Conservation (phyloP, 2,888 invertebrate species). For the Rhamnusium bicolor region DNA sequence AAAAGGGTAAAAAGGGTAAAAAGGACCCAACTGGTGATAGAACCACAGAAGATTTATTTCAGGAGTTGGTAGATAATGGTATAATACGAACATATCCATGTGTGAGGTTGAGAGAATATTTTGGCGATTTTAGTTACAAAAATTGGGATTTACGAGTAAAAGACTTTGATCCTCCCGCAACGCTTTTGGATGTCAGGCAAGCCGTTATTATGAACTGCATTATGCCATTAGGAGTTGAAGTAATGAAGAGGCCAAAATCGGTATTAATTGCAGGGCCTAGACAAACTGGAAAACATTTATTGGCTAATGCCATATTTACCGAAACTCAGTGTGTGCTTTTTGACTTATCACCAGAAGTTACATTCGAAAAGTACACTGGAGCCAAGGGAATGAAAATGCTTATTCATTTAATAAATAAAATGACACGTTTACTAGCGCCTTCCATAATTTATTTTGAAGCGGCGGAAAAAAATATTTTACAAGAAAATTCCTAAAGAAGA, state of each 20-base stretch:
- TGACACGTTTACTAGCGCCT: slow-evolving; percentile 80
- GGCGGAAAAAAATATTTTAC: slow-evolving; percentile 80
- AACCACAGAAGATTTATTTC: slow-evolving; percentile 79
- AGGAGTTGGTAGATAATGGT: slow-evolving; percentile 80
- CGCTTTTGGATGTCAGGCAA: slow-evolving; percentile 76
- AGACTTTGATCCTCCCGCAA: slow-evolving; percentile 72
- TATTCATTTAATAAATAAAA: slow-evolving; percentile 78
- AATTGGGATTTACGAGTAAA: slow-evolving; percentile 55
- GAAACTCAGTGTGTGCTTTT: slow-evolving; percentile 84
- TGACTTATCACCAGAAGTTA: slow-evolving; percentile 81
- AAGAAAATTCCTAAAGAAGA: slow-evolving; percentile 79
- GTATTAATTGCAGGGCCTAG: slow-evolving; percentile 82
- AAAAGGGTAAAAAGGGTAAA: slow-evolving; percentile 70
- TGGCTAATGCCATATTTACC: slow-evolving; percentile 83
- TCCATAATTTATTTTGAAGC: slow-evolving; percentile 81
- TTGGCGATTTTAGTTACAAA: slow-evolving; percentile 80
- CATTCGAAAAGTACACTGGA: slow-evolving; percentile 80
- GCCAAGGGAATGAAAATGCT: slow-evolving; percentile 80
- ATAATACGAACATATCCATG: slow-evolving; percentile 79
- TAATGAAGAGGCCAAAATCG: slow-evolving; percentile 72
- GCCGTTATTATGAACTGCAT: slow-evolving; percentile 77
- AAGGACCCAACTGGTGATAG: slow-evolving; percentile 79
- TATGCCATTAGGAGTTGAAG: slow-evolving; percentile 73
- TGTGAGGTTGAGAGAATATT: slow-evolving; percentile 76
- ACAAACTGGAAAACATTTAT: slow-evolving; percentile 80